Percentiles rank a stretch among this genome's conserved stretches.
Conservation (phyloP, 2,888 invertebrate genomes). For the Pterostichus niger region DNA sequence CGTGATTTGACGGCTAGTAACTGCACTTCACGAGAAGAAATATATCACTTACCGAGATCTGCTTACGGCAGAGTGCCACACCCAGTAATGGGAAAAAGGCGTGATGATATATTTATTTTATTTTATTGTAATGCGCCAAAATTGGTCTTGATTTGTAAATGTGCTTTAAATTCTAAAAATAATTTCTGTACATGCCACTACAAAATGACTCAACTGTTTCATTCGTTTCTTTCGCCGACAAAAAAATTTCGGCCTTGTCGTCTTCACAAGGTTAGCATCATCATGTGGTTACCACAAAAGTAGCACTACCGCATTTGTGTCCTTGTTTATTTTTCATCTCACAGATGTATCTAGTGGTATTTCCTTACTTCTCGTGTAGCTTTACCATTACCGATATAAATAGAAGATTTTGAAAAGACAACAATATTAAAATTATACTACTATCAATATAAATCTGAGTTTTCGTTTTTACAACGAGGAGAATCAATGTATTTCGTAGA, state of each 20-base stretch:
- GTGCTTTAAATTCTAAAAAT: slow-evolving; percentile 2
- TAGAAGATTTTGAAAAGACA: neutral
- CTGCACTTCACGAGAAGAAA: too few relatives aligned
- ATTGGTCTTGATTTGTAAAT: too few relatives aligned
- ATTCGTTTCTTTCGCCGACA: neutral
- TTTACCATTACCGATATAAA: neutral
- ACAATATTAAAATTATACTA: slow-evolving; percentile 76
- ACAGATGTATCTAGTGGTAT: slow-evolving; percentile 14
- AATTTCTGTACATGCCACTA: neutral
- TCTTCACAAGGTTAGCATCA: neutral
- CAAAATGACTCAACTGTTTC: neutral
- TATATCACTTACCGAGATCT: too few relatives aligned
- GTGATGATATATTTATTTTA: too few relatives aligned
- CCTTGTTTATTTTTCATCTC: neutral
- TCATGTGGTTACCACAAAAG: neutral
- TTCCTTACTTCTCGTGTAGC: neutral
- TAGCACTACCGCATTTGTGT: neutral
- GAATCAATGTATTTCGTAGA: slow-evolving; percentile 75
- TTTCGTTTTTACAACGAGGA: slow-evolving; percentile 81
- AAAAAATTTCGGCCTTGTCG: neutral
- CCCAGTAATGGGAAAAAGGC: too few relatives aligned
- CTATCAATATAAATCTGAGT: slow-evolving; percentile 79
- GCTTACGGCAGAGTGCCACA: too few relatives aligned
- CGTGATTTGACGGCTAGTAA: too few relatives aligned
- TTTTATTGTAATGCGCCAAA: neutral